phyloP scores from a whole-genome alignment of 2,113 vertebrate species.

The Corythaixoides concolor region DNA sequence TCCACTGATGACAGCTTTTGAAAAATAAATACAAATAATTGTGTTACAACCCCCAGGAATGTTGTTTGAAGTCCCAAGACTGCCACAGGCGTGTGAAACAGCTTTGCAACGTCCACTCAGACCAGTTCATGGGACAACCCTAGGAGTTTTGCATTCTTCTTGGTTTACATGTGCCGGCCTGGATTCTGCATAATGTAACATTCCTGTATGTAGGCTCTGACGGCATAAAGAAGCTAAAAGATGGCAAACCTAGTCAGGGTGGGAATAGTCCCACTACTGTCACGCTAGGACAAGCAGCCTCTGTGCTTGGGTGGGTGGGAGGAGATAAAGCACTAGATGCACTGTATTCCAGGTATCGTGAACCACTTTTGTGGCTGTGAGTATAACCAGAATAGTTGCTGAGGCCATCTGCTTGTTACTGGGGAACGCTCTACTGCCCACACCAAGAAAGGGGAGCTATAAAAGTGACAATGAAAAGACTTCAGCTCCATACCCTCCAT shows the following conservation, averaged over 20 bases:
- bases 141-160: background rate
- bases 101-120: background rate
- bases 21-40: background rate
- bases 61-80: background rate
- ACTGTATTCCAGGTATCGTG: background rate
- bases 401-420: background rate
- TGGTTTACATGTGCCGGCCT: background rate
- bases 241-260: background rate
- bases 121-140: background rate
- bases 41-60: background rate
- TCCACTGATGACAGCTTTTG: constrained; percentile 74
- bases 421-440: background rate
- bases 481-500: background rate
- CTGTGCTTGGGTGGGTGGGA: background rate
- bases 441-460: background rate
- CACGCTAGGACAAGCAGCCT: background rate
- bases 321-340: background rate
- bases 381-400: background rate
- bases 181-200: background rate
- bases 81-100: constrained; percentile 19
- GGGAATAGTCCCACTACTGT: background rate
- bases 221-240: background rate
- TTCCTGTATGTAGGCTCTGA: background rate
- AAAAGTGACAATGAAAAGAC: background rate
- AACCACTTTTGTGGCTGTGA: background rate